Evolutionary conservation across 2,888 invertebrate genomes (phyloP), one percentile per base, ranked within the genome.

Genomic region (Agrenia bidenticulata): DNA sequence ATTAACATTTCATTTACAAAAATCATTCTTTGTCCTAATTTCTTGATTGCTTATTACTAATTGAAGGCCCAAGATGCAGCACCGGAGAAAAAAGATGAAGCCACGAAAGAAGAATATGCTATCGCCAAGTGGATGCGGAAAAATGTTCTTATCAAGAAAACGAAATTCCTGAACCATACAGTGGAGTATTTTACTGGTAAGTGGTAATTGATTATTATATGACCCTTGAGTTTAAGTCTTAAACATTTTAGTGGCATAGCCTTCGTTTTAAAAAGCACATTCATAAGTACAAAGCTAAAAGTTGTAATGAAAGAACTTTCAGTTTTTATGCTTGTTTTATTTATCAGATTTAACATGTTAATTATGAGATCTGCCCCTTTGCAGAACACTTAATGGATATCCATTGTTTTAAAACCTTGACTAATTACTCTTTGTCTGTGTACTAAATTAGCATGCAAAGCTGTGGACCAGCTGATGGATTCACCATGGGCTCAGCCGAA

Each of bases 121-220:
- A 87, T 99, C 53, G 98, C 96, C 0, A 94, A 94, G 80, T 96
- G 94, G 90, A 83, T 99, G 77, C 89, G 93, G 61, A 91, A 92
- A 73, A 94, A 95, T 81, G 89, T 96, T 24, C 94, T 92, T 39
- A 90, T 89, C 2, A 96, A 97, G 82, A 94, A 92, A 80, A 97
- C 96, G 0, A 96, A 95, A 81, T 94, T 98, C 80, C 85, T 96
- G 58, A 94, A 92, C 78, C 97, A 98, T 80, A 90, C 94, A 81
- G 97, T 98, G 13, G 93, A 95, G 80, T 98, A 96, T 82, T 98
- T 98, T 79, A 93, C 93, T 74, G 93, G 94, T 87, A 83, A 78
- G 77, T n/a, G n/a, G n/a, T n/a, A n/a, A n/a, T n/a, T 27, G n/a
- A 42, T 24, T 9, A 7, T 77, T 19, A 23, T 21, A 13, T 39